Conservation (phyloP, 2,888 invertebrate genomes). For the Eubasilissa splendida region DNA sequence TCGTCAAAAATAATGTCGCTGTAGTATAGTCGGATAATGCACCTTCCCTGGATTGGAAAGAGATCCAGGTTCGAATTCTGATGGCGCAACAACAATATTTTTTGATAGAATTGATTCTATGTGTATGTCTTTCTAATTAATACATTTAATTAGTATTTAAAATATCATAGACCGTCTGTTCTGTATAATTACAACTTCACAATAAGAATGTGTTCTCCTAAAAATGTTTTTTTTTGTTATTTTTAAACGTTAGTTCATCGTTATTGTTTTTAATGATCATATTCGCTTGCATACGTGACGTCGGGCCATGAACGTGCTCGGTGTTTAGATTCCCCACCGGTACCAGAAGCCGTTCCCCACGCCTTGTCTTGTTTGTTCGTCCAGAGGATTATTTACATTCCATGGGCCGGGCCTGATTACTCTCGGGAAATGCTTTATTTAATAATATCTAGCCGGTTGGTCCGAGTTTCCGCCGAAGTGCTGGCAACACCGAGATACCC, state of each 20-base stretch:
- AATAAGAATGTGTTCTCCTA: background rate
- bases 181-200: too few species aligned
- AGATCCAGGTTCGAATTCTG: too few species aligned
- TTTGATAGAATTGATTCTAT: too few species aligned
- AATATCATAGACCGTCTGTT: too few species aligned
- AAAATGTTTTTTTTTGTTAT: background rate
- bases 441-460: constrained; percentile 53
- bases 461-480: constrained; percentile 22
- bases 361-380: constrained; percentile 51
- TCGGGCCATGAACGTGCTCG: constrained; percentile 11
- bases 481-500: background rate
- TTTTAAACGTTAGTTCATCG: background rate
- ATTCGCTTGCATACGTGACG: constrained; percentile 11
- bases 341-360: constrained; percentile 40
- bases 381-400: constrained; percentile 52
- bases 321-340: constrained; percentile 13
- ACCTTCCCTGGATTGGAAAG: too few species aligned
- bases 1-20: too few species aligned
- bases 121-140: background rate
- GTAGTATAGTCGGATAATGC: too few species aligned
- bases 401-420: constrained; percentile 52
- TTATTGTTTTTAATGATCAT: constrained; percentile 2
- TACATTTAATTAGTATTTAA: too few species aligned
- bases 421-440: constrained; percentile 57
- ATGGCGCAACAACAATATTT: too few species aligned